phyloP scores from a whole-genome alignment of 2,888 invertebrate genomes.

The Cactoblastis cactorum region DNA sequence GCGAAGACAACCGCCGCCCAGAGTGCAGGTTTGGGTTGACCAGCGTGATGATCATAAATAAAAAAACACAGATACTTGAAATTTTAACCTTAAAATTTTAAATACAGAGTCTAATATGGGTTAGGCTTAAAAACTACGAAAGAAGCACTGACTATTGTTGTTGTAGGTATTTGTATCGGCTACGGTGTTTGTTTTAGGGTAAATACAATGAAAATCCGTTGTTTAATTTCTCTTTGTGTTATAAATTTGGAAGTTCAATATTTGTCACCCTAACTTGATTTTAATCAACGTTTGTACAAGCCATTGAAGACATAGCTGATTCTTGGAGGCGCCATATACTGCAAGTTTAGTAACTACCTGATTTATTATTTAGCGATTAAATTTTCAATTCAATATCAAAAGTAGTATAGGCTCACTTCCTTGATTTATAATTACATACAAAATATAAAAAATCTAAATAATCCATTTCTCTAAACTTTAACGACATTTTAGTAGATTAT shows the following conservation, averaged over 20 bases:
- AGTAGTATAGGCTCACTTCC: too few species aligned
- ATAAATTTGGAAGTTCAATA: constrained; percentile 60
- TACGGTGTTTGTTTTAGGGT: constrained; percentile 49
- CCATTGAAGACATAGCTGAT: constrained; percentile 27
- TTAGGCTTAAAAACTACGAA: background rate
- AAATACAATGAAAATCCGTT: constrained; percentile 53
- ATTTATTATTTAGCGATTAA: too few species aligned
- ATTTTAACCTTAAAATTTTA: constrained; percentile 18
- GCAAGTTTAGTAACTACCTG: background rate
- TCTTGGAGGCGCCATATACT: constrained; percentile 27
- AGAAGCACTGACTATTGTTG: constrained; percentile 25
- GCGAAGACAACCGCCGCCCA: constrained; percentile 63
- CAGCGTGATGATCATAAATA: constrained; percentile 1
- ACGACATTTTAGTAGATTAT: too few species aligned
- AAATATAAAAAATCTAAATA: too few species aligned
- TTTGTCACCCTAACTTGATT: constrained; percentile 32
- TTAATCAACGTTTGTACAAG: constrained; percentile 35
- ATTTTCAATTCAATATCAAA: too few species aligned
- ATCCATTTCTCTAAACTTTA: too few species aligned
- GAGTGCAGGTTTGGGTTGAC: constrained; percentile 37
- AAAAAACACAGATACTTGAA: constrained; percentile 7
- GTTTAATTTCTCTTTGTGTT: constrained; percentile 52
- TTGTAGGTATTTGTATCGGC: constrained; percentile 60
- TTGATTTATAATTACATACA: too few species aligned
- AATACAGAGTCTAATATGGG: constrained; percentile 20